A percentile compares a stretch with the other conserved stretches of the same genome.
These are phyloP conservation scores for Holcopasites calliopsidis DNA, from an alignment of 1,140 invertebrate genomes.

Conservation along the genomic window DNA sequence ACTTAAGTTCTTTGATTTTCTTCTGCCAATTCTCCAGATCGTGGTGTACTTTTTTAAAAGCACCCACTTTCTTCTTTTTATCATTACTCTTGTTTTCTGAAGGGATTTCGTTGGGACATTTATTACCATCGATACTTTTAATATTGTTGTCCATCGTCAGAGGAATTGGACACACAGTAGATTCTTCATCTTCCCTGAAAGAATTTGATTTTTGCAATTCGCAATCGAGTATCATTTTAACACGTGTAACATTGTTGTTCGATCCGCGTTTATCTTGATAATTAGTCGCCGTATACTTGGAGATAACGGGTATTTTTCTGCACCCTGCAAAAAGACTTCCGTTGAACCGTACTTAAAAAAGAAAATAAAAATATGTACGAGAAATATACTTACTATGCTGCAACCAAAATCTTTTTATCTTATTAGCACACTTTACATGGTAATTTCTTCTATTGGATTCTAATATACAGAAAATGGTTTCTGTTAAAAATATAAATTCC, in stretches of 20 bases:
- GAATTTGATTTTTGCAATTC: slow-evolving; percentile 6
- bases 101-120: neutral
- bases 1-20: neutral
- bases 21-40: neutral
- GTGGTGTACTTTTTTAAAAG: neutral
- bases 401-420: slow-evolving; percentile 48
- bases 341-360: neutral
- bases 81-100: neutral
- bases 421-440: slow-evolving; percentile 12
- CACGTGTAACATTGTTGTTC: neutral
- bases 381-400: slow-evolving; percentile 31
- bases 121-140: neutral
- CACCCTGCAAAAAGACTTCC: neutral
- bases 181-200: neutral
- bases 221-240: neutral
- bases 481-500: slow-evolving; percentile 38
- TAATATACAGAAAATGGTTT: slow-evolving; percentile 24
- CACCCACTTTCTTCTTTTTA: neutral
- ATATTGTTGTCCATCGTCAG: no score
- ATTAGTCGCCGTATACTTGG: neutral
- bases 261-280: neutral
- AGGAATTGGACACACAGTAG: neutral
- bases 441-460: slow-evolving; percentile 36
- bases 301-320: neutral
- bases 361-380: neutral